Evolutionary conservation across 2,888 invertebrate genomes (phyloP), one percentile per base, ranked within the genome.

Genomic region (Sminthurinus aureus): DNA sequence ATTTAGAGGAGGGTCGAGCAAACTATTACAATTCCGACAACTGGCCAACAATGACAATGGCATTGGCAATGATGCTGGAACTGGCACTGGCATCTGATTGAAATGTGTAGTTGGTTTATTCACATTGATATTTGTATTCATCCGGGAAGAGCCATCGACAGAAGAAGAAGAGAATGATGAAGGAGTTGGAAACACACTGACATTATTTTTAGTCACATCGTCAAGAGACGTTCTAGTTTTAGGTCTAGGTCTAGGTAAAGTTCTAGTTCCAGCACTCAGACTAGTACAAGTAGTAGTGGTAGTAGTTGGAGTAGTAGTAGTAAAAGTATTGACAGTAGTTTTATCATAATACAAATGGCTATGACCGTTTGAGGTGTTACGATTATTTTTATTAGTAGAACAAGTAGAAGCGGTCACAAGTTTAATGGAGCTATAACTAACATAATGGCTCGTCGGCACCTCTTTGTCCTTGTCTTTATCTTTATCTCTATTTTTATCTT

Each of bases 401-500:
- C 38, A 38, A 38, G 38, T 38, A 38, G 38, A 38, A 38, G 38
- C 38, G 38, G 79, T 67, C 50, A 79, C 79, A 79, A 79, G 79
- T 24, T 71, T 80, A 52, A 80, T 80, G 51, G 80, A 80, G 67
- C 71, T 80, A 73, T 69, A 71, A 24, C 80, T 80, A 80, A 80
- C 71, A 24, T 80, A 73, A 24, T 38, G 18, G 38, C 3, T 38
- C 38, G 38, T 38, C n/a, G 71, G 51, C 8, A 51, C 18, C 20
- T 38, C 73, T 12, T 38, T 38, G 38, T 38, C 6, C 6, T 38
- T 38, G 38, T 38, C 38, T 38, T 6, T 38, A 38, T 38, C 38
- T 38, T 38, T 1, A 38, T 38, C 38, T 38, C 38, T 38, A 38
- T 38, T 6, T 38, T 38, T 1, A 38, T 38, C 38, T 38, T 38